Evolutionary conservation across 2,797 vertebrate genomes (phyloP).

Genomic region (Cheirogaleus major): DNA sequence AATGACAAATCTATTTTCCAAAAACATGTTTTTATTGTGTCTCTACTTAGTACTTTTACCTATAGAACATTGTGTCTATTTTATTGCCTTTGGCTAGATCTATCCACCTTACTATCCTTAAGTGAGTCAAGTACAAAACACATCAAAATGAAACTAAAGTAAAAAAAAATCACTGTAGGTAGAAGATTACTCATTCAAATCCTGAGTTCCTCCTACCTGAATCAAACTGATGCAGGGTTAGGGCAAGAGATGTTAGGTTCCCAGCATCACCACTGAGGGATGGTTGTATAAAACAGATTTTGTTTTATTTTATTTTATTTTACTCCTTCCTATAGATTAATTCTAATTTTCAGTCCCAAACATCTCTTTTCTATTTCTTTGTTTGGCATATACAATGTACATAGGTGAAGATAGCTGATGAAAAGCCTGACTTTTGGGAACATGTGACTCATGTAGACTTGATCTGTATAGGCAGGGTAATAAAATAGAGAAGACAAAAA

Average conservation of each 20-base stretch:
- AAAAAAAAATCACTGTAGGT: not conserved
- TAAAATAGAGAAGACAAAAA: conserved; percentile 34
- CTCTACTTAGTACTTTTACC: not conserved
- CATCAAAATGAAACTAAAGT: not conserved
- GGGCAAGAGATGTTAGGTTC: not conserved
- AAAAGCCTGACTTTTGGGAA: not conserved
- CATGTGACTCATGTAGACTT: not conserved
- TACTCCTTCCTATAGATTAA: not conserved
- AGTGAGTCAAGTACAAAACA: not conserved
- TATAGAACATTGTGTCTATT: not conserved
- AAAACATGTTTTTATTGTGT: not conserved
- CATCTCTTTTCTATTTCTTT: not conserved
- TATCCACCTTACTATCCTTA: not conserved
- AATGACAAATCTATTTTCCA: not conserved
- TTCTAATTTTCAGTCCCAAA: not conserved
- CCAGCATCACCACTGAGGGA: not conserved
- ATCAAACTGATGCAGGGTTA: not conserved
- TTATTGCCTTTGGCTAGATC: not conserved
- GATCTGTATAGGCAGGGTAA: not conserved
- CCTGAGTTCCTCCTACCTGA: not conserved
- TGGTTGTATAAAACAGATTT: not conserved
- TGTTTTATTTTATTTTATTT: not conserved
- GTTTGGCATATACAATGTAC: not conserved
- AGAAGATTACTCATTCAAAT: not conserved
- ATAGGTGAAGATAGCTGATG: not conserved